Base-by-base conservation (phyloP, 2,888 invertebrate genomes). In the Epinotia demarniana region DNA sequence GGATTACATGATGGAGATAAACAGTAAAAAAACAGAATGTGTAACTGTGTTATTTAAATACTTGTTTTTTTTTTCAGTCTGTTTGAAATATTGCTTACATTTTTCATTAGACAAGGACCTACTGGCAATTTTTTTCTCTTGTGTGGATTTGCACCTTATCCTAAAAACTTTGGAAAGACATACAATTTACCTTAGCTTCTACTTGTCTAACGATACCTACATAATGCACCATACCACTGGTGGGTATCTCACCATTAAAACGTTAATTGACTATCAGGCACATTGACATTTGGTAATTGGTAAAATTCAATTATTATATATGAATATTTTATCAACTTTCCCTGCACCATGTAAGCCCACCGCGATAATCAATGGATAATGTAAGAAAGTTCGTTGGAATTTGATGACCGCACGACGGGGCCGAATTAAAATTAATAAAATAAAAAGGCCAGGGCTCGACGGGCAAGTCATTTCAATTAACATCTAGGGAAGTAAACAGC, bases 381-480 rank as follows among this genome's bases (percentile, higher is more conserved):
- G 85, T 89, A 88, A 87, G 87, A 92, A 93, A 91, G 89, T 88
- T 84, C 79, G 81, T 81, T 84, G 89, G 91, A 90, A 92, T 92
- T 86, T 87, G 86, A 89, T 84, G 87, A 84, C 83, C 86, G 87
- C 87, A 84, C 85, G 85, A 85, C 84, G 85, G 86, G 83, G 82
- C 82, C 84, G 78, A 85, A 88, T 87, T 90, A 89, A 89, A 87
- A 89, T 89, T 86, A 89, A 89, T 87, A 88, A 87, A 88, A 88
- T 87, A 87, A 89, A 86, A 85, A 84, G 83, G 80, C 79, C 80
- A 77, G 73, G 80, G 83, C 81, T 81, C 82, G 86, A 80, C 85
- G 85, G 86, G 83, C 86, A 85, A 87, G 89, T 93, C 89, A 89
- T 90, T 92, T 93, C 91, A 93, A 93, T 93, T 93, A 93, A 90